Evolutionary conservation across 2,797 vertebrate species (phyloP).

Genomic region (Triplophysa yarkandensis): DNA sequence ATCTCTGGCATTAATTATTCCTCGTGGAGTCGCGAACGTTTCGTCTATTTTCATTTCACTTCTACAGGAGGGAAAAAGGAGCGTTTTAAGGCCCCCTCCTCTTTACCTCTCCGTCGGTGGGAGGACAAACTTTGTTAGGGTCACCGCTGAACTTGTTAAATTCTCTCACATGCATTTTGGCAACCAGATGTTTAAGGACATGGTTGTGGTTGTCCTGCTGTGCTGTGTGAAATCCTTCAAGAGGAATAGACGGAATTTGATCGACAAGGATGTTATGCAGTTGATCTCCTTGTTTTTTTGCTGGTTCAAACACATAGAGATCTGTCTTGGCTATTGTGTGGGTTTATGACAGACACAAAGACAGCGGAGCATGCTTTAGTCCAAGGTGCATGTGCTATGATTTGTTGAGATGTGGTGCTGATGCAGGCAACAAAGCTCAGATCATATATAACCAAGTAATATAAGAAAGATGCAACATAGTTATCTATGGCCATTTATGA

Average conservation of each 20-base stretch:
- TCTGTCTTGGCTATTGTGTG: background rate
- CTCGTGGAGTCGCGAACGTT: slow-evolving; percentile 66
- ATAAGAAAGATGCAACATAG: background rate
- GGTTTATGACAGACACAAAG: background rate
- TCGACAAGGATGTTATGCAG: background rate
- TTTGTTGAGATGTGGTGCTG: too few relatives aligned
- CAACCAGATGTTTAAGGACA: slow-evolving; percentile 35
- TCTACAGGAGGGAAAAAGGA: slow-evolving; percentile 61
- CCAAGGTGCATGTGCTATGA: background rate
- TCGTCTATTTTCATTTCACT: slow-evolving; percentile 71
- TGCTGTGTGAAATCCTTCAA: slow-evolving; percentile 43
- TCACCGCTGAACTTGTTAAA: slow-evolving; percentile 8
- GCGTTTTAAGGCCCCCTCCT: slow-evolving; percentile 24
- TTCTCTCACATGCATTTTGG: slow-evolving; percentile 8
- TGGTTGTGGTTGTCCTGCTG: slow-evolving; percentile 20
- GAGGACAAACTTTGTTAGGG: slow-evolving; percentile 11
- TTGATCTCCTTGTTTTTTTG: slow-evolving; percentile 5
- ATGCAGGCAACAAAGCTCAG: too few relatives aligned
- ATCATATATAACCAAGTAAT: too few relatives aligned
- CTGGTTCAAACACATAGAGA: background rate
- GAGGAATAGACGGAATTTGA: slow-evolving; percentile 13
- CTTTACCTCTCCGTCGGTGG: slow-evolving; percentile 7
- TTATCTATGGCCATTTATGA: background rate
- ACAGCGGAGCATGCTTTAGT: background rate
- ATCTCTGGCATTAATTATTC: slow-evolving; percentile 79